Conservation (phyloP, 2,113 vertebrate species). For the Chrysemys picta region DNA sequence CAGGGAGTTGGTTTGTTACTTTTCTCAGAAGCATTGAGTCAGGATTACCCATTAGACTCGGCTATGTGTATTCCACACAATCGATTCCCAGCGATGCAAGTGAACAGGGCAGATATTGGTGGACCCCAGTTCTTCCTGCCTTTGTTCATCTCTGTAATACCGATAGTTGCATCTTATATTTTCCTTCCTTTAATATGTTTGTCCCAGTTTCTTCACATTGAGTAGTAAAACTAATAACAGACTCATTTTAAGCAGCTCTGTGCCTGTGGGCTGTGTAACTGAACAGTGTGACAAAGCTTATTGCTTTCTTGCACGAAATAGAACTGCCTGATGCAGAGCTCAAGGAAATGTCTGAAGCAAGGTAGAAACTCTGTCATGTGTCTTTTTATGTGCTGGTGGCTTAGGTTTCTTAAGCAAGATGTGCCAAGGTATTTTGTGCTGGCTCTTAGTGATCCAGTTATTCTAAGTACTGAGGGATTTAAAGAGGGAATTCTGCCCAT, state of each 20-base stretch:
- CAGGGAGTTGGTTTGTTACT: background rate
- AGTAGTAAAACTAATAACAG: constrained; percentile 7
- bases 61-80: background rate
- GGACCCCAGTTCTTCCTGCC: background rate
- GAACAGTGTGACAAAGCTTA: background rate
- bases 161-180: background rate
- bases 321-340: background rate
- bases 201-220: background rate
- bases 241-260: background rate
- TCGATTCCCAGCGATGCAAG: background rate
- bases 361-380: background rate
- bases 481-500: background rate
- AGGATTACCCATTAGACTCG: background rate
- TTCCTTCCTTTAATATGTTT: background rate
- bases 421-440: background rate
- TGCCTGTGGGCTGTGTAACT: background rate
- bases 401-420: background rate
- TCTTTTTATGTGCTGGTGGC: background rate
- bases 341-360: background rate
- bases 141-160: background rate
- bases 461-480: background rate
- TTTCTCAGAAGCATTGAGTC: background rate
- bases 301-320: constrained; percentile 2
- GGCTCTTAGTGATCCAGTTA: background rate
- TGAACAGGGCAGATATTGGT: background rate